A percentile compares a stretch with the other conserved stretches of the same genome.
Conservation (phyloP, 1,140 invertebrate species). For the Leptoteleia sp. region DNA sequence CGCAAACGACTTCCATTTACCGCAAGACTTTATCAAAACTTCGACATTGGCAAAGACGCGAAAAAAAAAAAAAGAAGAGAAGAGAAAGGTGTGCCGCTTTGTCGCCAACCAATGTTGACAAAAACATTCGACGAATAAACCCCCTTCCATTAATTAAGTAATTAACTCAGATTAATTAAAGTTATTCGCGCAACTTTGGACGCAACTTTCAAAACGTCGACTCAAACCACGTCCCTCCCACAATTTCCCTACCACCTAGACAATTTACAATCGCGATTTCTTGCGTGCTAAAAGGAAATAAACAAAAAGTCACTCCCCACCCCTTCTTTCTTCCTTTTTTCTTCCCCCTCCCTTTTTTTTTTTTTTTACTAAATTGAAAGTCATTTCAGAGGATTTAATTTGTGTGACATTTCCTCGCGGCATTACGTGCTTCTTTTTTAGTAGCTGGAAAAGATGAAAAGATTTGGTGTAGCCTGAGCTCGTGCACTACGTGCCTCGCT, state of each 20-base stretch:
- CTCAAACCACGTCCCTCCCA: slow-evolving; percentile 9
- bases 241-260: no score
- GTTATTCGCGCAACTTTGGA: not conserved
- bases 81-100: no score
- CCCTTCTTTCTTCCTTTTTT: no score
- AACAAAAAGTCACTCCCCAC: no score
- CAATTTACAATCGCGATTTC: slow-evolving; percentile 38
- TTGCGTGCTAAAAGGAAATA: slow-evolving; percentile 10
- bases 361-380: slow-evolving; percentile 65
- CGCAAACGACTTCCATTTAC: no score
- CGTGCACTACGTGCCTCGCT: slow-evolving; percentile 62
- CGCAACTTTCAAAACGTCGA: not conserved
- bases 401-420: slow-evolving; percentile 59
- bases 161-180: slow-evolving; percentile 15
- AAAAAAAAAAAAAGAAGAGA: no score
- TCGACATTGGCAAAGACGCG: no score
- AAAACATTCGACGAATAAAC: not conserved
- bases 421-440: slow-evolving; percentile 68
- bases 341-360: not conserved
- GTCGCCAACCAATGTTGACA: no score
- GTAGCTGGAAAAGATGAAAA: slow-evolving; percentile 69
- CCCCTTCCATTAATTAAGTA: slow-evolving; percentile 3
- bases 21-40: no score
- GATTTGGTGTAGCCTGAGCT: slow-evolving; percentile 71
- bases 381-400: slow-evolving; percentile 70